Evolutionary conservation across 2,888 invertebrate genomes (phyloP).

Genomic region (Eupithecia tripunctaria): DNA sequence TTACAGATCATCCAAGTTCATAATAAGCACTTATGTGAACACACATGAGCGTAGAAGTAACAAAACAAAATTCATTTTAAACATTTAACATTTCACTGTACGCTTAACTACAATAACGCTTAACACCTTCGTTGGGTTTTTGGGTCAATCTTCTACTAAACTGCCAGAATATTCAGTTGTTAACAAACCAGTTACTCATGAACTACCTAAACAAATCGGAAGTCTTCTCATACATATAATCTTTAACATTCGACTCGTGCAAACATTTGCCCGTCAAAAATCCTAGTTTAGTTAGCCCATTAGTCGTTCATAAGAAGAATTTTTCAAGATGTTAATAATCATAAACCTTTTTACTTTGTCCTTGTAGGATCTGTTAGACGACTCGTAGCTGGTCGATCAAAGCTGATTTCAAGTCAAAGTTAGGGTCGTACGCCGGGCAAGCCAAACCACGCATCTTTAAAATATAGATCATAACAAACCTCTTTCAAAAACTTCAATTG

Average conservation of each 20-base stretch:
- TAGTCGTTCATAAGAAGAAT: not conserved
- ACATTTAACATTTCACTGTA: slow-evolving; percentile 4
- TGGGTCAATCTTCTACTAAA: not conserved
- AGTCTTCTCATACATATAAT: not conserved
- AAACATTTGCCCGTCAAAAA: not conserved
- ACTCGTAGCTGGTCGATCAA: not conserved
- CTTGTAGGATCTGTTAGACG: not conserved
- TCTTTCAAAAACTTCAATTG: not conserved
- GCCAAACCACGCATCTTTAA: not conserved
- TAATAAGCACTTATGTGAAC: not conserved
- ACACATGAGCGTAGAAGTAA: not conserved
- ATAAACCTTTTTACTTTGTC: not conserved
- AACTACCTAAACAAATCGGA: not conserved
- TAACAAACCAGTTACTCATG: not conserved
- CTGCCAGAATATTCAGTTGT: not conserved
- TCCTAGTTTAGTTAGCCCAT: not conserved
- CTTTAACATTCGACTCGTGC: not conserved
- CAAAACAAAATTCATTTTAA: not conserved
- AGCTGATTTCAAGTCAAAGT: not conserved
- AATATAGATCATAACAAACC: not conserved
- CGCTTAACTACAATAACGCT: not conserved
- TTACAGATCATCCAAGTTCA: not conserved
- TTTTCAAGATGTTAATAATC: not conserved
- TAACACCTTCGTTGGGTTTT: not conserved
- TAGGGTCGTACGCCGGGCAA: not conserved